These are phyloP conservation scores for Pyrgus malvae DNA, from an alignment of 2,888 invertebrate genomes.

Conservation along the genomic window DNA sequence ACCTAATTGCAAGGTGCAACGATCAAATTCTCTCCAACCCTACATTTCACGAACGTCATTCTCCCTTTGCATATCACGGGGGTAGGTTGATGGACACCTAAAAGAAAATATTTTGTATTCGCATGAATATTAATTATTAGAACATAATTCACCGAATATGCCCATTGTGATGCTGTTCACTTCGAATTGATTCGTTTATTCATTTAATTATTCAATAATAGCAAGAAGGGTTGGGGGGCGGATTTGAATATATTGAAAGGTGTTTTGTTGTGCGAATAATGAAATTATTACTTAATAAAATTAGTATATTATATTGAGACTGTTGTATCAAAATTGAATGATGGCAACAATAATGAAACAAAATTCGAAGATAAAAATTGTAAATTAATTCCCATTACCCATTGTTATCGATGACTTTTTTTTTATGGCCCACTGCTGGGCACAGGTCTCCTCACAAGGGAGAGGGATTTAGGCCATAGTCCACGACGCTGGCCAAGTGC, in stretches of 20 bases:
- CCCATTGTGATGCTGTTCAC: conserved; percentile 41
- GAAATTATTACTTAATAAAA: not conserved
- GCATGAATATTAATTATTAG: conserved; percentile 74
- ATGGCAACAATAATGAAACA: too few relatives aligned
- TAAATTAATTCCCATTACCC: too few relatives aligned
- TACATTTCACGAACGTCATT: conserved; percentile 30
- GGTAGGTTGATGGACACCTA: conserved; percentile 68
- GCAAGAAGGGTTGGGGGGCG: conserved; percentile 31
- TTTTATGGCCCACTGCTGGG: too few relatives aligned
- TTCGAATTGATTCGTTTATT: conserved; percentile 36
- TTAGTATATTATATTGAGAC: not conserved
- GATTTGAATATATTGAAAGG: conserved; percentile 24
- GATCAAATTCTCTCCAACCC: conserved; percentile 41
- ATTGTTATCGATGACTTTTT: too few relatives aligned
- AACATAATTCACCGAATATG: conserved; percentile 51
- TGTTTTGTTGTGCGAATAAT: conserved; percentile 13
- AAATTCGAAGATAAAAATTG: too few relatives aligned
- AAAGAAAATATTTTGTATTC: conserved; percentile 66
- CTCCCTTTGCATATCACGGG: conserved; percentile 34
- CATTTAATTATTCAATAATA: conserved; percentile 45
- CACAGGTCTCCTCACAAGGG: too few relatives aligned
- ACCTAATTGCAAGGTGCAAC: conserved; percentile 4
- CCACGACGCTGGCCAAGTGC: too few relatives aligned
- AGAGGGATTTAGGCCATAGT: too few relatives aligned
- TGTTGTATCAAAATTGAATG: not conserved